Conservation (phyloP, 2,888 invertebrate genomes). For the Caenorhabditis wallacei region DNA sequence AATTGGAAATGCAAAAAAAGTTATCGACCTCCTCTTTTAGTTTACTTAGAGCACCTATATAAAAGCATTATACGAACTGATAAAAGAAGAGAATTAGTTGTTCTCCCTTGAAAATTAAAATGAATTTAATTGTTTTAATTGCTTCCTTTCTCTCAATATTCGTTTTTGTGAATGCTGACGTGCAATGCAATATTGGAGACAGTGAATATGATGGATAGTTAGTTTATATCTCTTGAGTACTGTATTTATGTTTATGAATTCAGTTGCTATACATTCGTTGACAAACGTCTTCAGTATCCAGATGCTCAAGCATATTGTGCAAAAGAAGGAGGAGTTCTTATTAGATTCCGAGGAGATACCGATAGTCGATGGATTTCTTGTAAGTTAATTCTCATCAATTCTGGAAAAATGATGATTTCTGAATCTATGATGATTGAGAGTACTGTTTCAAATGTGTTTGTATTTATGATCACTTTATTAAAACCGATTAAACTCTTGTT, state of each 20-base stretch:
- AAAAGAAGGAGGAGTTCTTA: constrained; percentile 22
- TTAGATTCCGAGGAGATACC: constrained; percentile 29
- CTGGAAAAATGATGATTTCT: too few species aligned
- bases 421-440: neutral
- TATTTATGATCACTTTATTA: too few species aligned
- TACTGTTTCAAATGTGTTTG: neutral
- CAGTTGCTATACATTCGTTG: constrained; percentile 49
- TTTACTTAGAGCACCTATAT: constrained; percentile 45
- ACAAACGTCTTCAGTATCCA: constrained; percentile 31
- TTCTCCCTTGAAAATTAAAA: constrained; percentile 1
- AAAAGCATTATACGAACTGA: constrained; percentile 27
- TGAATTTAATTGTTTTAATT: constrained; percentile 20
- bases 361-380: constrained; percentile 43
- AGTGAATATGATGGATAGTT: constrained; percentile 53
- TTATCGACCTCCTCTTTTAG: constrained; percentile 30
- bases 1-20: constrained; percentile 44
- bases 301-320: constrained; percentile 53
- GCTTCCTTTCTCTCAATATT: neutral
- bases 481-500: too few species aligned
- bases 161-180: neutral
- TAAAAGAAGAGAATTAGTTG: constrained; percentile 24
- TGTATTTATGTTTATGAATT: neutral
- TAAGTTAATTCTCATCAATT: neutral
- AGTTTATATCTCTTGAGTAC: neutral
- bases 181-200: constrained; percentile 41